A percentile compares a stretch with the other conserved stretches of the same genome.
phyloP scores from a whole-genome alignment of 2,888 invertebrate genomes.

The Endotricha flammealis region DNA sequence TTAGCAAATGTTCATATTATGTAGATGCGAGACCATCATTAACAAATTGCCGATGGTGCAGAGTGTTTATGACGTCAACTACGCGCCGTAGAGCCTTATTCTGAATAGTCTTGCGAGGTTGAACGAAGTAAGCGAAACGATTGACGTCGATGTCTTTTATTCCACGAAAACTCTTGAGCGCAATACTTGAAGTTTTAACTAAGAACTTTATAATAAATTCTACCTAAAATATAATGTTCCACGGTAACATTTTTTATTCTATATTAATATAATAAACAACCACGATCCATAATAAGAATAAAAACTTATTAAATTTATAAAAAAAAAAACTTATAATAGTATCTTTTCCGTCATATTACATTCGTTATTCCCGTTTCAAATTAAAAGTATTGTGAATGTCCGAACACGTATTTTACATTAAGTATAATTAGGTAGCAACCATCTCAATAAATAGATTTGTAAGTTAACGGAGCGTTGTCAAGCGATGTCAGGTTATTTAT shows the following conservation, averaged over 20 bases:
- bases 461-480: slow-evolving; percentile 15
- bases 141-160: no score
- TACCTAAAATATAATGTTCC: no score
- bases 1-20: slow-evolving; percentile 48
- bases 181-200: no score
- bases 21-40: slow-evolving; percentile 53
- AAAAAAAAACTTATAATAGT: no score
- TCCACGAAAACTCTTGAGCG: no score
- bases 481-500: slow-evolving; percentile 23
- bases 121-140: no score
- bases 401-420: not conserved
- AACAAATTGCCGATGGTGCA: slow-evolving; percentile 60
- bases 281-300: no score
- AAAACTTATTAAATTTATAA: no score
- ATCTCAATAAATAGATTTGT: slow-evolving; percentile 6
- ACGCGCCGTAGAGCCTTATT: slow-evolving; percentile 21
- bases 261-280: no score
- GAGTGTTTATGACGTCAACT: slow-evolving; percentile 35
- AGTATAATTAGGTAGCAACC: slow-evolving; percentile 8
- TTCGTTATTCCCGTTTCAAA: not conserved
- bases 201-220: no score
- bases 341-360: no score
- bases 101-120: slow-evolving; percentile 11
- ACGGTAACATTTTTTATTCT: no score
- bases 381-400: not conserved